These are phyloP conservation scores for Mimas tiliae DNA, from an alignment of 2,888 invertebrate genomes.

Conservation along the genomic window DNA sequence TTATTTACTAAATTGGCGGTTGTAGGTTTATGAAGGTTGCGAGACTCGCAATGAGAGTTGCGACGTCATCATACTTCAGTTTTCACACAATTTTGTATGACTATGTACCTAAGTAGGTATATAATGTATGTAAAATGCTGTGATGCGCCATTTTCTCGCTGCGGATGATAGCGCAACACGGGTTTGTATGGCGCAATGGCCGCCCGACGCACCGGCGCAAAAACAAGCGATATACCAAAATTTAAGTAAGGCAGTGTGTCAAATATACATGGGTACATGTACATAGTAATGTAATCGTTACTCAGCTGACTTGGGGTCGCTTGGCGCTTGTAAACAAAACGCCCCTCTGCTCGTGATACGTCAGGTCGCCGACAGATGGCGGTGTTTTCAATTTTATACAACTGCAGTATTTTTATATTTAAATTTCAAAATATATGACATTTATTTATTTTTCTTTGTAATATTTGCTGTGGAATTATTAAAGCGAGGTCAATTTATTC, in stretches of 20 bases:
- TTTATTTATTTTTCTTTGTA: background rate
- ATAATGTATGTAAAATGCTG: background rate
- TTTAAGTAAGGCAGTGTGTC: conserved; percentile 27
- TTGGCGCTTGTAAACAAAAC: conserved; percentile 18
- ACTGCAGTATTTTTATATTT: background rate
- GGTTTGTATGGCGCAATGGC: conserved; percentile 9
- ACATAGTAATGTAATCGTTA: conserved; percentile 19
- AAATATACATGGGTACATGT: conserved; percentile 14
- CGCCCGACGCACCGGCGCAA: conserved; percentile 22
- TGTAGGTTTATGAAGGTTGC: background rate
- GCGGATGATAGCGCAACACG: conserved; percentile 13
- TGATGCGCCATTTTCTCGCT: conserved; percentile 7
- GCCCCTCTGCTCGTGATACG: background rate
- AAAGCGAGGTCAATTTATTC: background rate
- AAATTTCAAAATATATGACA: background rate
- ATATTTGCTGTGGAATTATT: background rate
- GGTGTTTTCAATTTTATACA: background rate
- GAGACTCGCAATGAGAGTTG: background rate
- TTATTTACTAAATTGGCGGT: conserved; percentile 14
- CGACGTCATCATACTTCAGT: background rate
- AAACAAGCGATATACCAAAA: conserved; percentile 22
- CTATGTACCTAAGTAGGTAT: background rate
- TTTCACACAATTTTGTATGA: background rate
- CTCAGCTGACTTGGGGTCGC: conserved; percentile 22
- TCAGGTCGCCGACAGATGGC: background rate